Base-by-base conservation (phyloP, 2,113 vertebrate genomes). In the Lophius piscatorius region DNA sequence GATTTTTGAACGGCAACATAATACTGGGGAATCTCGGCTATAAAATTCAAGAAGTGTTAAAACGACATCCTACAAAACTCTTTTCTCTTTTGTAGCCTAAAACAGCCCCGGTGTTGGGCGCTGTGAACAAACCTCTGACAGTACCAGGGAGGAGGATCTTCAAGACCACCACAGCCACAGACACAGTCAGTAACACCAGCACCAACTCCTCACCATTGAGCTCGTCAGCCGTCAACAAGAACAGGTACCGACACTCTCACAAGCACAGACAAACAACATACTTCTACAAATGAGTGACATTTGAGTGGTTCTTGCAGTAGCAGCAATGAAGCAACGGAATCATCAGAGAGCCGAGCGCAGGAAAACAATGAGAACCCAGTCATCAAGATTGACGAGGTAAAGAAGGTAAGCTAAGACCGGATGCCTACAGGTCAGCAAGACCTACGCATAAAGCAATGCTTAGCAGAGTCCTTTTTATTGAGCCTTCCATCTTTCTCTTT, bases 331-430 rank as follows among this genome's bases (percentile, higher is more conserved):
- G 91, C 87, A 75, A 92, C 93, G 3, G 94, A 96, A 69, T 87
- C 93, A 34, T 85, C 93, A 35, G 95, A 95, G 88, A 94, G 92
- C 0, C 93, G 89, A 49, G 92, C 94, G 29, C 94, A 95, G 80
- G 97, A 98, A 88, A 99, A 99, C 65, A 96, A 98, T 28, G 97
- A 98, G 90, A 96, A 98, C 72, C 96, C 96, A 0, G 92, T 95
- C 38, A 94, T 94, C 76, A 93, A 97, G 83, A 93, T 79, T 39
- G 95, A 95, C 2, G 85, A 91, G 29, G 92, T 80, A 66, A 96
- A 94, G 76, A 97, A 90, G 87, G 93, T 90, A 88, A 93, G 89
- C 8, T 14, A 3, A 82, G 85, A 87, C 36, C 14, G 4, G 21
- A 44, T 2, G 0, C 5, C 20, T 5, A 14, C 1, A 1, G 8